phyloP scores from a whole-genome alignment of 2,113 vertebrate species.

The Halcyon malimbica region DNA sequence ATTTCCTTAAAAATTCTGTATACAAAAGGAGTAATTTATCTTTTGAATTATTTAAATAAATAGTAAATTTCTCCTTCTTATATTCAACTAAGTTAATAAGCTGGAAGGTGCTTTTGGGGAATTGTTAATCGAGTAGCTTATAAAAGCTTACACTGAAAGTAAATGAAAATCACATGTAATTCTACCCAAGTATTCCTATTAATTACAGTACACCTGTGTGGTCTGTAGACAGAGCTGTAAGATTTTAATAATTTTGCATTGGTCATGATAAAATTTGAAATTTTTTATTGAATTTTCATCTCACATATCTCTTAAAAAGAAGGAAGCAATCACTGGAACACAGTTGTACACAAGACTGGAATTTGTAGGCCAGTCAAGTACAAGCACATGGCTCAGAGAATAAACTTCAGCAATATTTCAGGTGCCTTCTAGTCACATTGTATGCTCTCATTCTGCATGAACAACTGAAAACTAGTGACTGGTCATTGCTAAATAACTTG shows the following conservation, averaged over 20 bases:
- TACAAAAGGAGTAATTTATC: not conserved
- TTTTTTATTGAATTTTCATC: not conserved
- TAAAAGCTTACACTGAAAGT: not conserved
- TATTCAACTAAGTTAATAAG: not conserved
- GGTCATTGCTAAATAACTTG: not conserved
- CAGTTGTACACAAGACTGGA: not conserved
- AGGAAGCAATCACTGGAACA: not conserved
- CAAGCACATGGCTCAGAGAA: not conserved
- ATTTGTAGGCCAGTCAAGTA: not conserved
- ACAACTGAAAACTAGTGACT: not conserved
- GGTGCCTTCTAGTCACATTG: not conserved
- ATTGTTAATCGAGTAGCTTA: not conserved
- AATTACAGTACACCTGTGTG: not conserved
- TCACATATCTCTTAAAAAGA: not conserved
- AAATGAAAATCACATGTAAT: not conserved
- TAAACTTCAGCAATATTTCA: not conserved
- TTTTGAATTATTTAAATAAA: not conserved
- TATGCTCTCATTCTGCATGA: not conserved
- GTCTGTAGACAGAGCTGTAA: not conserved
- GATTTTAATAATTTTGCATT: not conserved
- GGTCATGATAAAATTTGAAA: not conserved
- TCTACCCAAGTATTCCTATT: not conserved
- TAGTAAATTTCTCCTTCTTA: not conserved
- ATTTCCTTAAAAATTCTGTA: not conserved
- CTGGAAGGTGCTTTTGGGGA: not conserved